Conservation (phyloP, 2,797 vertebrate genomes). For the Epinephelus awoara region DNA sequence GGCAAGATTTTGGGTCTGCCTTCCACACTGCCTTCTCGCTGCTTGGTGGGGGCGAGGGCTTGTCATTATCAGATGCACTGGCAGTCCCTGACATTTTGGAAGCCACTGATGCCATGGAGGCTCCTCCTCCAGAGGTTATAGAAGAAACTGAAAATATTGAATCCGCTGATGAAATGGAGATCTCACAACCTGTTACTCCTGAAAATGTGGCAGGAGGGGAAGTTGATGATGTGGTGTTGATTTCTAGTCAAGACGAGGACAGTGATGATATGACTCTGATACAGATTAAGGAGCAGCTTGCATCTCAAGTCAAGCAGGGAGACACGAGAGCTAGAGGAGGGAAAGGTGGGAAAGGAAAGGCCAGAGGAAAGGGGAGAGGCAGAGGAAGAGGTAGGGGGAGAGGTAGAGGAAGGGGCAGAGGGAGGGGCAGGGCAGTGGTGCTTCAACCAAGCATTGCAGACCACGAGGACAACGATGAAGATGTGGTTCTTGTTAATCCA, state of each 20-base stretch:
- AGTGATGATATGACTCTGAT: conserved; percentile 89
- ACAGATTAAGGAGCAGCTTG: conserved; percentile 85
- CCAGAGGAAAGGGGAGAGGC: conserved; percentile 68
- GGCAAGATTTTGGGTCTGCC: conserved; percentile 79
- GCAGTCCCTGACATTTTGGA: conserved; percentile 78
- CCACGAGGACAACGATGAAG: conserved; percentile 54
- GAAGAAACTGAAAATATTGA: conserved; percentile 50
- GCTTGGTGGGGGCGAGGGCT: conserved; percentile 63
- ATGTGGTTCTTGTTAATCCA: conserved; percentile 58
- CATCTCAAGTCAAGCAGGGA: conserved; percentile 31
- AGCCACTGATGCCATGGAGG: conserved; percentile 35
- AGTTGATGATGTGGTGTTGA: conserved; percentile 60
- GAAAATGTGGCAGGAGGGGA: conserved; percentile 34
- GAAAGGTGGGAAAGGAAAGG: conserved; percentile 70
- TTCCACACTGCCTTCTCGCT: conserved; percentile 77
- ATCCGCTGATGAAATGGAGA: conserved; percentile 48
- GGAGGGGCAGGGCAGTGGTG: conserved; percentile 59
- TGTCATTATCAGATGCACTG: conserved; percentile 69
- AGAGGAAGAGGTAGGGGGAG: conserved; percentile 74
- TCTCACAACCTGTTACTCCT: conserved; percentile 21
- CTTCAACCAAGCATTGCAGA: conserved; percentile 47
- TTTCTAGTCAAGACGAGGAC: conserved; percentile 86
- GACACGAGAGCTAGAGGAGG: conserved; percentile 56
- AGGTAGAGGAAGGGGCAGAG: conserved; percentile 74
- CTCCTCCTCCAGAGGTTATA: conserved; percentile 13